Base-by-base conservation (phyloP, 2,888 invertebrate genomes). In the Torymus auratus region DNA sequence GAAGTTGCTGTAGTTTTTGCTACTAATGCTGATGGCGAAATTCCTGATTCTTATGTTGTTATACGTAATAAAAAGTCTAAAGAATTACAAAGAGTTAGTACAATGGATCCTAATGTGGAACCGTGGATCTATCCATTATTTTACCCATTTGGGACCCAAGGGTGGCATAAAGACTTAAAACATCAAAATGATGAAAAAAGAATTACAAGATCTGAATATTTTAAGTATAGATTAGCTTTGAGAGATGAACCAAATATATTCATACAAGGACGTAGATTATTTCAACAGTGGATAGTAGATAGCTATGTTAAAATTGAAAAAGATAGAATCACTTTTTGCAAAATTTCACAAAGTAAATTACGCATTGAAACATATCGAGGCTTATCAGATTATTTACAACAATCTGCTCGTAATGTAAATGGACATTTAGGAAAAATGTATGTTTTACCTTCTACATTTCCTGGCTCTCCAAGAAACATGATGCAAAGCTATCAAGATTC, bases 31-130 rank as follows among this genome's bases (percentile, higher is more conserved):
- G 81, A 83, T 74, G 83, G 83, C 2, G 78, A 84, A 53, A 84
- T 84, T 74, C 82, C 83, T 10, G 76, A 83, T 41, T 80, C 82
- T 15, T 85, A 79, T 71, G 83, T 84, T 52, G 82, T 79, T n/a
- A 74, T 83, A 20, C 53, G 55, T 41, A 82, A 82, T 67, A 82
- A 77, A 72, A 53, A 74, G 65, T 68, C 82, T 20, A 81, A 82
- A 77, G 61, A 58, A n/a, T 78, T 83, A 68, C 62, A 80, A 71
- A 68, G 61, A 13, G 80, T 84, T n/a, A 83, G 78, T 77, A 70
- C 81, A n/a, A 74, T 82, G 76, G 70, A 84, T 83, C 76, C 78
- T 56, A 83, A 82, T 64, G 81, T 79, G 10, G 82, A 83, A 74
- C 82, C 81, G 7, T 83, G 83, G 82, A 78, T 84, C 58, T 81